phyloP scores from a whole-genome alignment of 2,113 vertebrate species.

The Misgurnus anguillicaudatus region DNA sequence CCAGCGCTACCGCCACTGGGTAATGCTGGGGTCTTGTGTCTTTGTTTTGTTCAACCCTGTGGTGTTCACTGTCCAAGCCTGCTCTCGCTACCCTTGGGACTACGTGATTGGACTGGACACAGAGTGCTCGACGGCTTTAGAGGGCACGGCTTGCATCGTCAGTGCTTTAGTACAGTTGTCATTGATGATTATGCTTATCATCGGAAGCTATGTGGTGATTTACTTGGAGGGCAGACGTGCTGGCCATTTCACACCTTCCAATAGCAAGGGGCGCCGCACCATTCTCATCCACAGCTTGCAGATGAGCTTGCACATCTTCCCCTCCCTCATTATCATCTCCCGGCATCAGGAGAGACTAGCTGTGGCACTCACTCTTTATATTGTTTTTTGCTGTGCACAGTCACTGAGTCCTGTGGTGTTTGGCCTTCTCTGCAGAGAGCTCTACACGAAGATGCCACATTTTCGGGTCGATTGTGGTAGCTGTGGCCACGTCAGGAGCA shows the following conservation, averaged over 20 bases:
- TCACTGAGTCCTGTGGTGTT: constrained; percentile 72
- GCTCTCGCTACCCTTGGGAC: constrained; percentile 19
- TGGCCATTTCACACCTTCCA: constrained; percentile 69
- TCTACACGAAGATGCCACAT: constrained; percentile 54
- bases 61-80: constrained; percentile 56
- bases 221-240: constrained; percentile 62
- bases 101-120: constrained; percentile 51
- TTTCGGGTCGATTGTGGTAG: not conserved
- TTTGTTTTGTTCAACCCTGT: constrained; percentile 57
- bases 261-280: constrained; percentile 63
- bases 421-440: constrained; percentile 66
- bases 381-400: constrained; percentile 67
- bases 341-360: constrained; percentile 54
- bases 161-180: constrained; percentile 58
- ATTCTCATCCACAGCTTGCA: constrained; percentile 68
- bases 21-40: constrained; percentile 50
- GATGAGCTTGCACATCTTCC: constrained; percentile 68
- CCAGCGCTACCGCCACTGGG: constrained; percentile 23
- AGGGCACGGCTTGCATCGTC: constrained; percentile 52
- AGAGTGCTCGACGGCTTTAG: constrained; percentile 50
- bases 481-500: not conserved
- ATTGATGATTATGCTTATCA: constrained; percentile 54
- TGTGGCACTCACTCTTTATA: constrained; percentile 61
- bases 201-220: constrained; percentile 64
- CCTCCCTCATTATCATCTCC: constrained; percentile 59